Conservation (phyloP, 2,113 vertebrate genomes). For the Cichladusa arquata region DNA sequence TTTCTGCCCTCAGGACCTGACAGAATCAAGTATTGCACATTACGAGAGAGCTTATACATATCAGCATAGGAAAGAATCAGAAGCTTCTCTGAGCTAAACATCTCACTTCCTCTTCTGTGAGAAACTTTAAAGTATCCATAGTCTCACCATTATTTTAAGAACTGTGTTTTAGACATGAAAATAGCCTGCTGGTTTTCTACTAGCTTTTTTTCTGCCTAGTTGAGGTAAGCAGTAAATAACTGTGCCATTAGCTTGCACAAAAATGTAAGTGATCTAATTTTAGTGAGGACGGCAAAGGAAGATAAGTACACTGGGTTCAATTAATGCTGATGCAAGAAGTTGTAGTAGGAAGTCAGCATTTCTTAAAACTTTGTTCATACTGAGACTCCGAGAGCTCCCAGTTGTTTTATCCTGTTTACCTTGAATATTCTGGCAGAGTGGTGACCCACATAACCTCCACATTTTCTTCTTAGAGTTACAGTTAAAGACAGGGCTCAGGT, state of each 20-base stretch:
- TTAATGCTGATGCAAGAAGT: constrained; percentile 40
- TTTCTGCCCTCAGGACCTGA: neutral
- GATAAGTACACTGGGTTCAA: neutral
- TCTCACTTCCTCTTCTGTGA: neutral
- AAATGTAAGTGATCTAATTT: constrained; percentile 44
- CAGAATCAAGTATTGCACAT: neutral
- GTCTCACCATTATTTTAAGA: neutral
- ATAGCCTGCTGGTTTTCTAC: neutral
- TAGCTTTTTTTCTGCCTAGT: neutral
- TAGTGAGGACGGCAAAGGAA: constrained; percentile 1
- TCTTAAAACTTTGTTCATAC: constrained; percentile 15
- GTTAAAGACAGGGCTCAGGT: neutral
- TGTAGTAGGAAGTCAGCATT: constrained; percentile 48
- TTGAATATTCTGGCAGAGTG: neutral
- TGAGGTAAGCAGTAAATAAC: neutral
- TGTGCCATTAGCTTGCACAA: neutral
- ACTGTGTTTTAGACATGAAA: neutral
- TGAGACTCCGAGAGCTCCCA: neutral
- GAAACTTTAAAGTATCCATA: neutral
- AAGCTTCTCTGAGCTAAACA: neutral
- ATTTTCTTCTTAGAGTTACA: neutral
- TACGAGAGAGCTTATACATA: neutral
- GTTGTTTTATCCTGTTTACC: constrained; percentile 18
- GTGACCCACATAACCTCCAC: neutral
- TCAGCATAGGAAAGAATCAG: neutral